Evolutionary conservation across 2,113 vertebrate species (phyloP).

Genomic region (Macrotis lagotis): DNA sequence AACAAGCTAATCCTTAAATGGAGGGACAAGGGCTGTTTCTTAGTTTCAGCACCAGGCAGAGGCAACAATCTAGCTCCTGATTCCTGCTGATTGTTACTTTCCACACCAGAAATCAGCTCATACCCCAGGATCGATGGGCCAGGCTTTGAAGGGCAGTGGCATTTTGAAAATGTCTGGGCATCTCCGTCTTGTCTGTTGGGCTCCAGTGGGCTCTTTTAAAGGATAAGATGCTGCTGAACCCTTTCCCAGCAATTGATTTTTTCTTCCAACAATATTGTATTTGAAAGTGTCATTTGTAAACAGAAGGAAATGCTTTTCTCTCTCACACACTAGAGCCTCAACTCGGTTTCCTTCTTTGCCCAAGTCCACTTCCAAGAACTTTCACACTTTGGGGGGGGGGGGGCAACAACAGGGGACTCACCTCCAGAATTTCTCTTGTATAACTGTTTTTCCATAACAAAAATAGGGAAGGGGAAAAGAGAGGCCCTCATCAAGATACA

Average conservation of each 20-base stretch:
- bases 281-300: constrained; percentile 38
- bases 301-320: constrained; percentile 70
- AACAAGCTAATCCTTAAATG: constrained; percentile 51
- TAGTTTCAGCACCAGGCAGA: constrained; percentile 40
- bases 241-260: constrained; percentile 4
- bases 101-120: not conserved
- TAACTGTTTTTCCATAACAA: constrained; percentile 28
- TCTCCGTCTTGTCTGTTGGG: not conserved
- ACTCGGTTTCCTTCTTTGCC: constrained; percentile 57
- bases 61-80: constrained; percentile 7
- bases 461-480: not conserved
- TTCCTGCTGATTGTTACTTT: constrained; percentile 21
- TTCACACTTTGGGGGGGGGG: constrained; percentile 30
- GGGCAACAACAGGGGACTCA: constrained; percentile 11
- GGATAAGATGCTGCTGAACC: constrained; percentile 32
- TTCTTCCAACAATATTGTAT: not conserved
- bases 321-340: constrained; percentile 22
- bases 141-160: not conserved
- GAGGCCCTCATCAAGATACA: not conserved
- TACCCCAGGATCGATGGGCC: not conserved
- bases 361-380: not conserved
- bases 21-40: constrained; percentile 43
- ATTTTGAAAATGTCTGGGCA: not conserved
- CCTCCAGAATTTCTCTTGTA: constrained; percentile 33
- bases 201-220: constrained; percentile 25